Percentiles rank a stretch among this genome's conserved stretches.
Evolutionary conservation across 2,888 invertebrate species (phyloP).

Genomic region (Thysanoteuthis rhombus): DNA sequence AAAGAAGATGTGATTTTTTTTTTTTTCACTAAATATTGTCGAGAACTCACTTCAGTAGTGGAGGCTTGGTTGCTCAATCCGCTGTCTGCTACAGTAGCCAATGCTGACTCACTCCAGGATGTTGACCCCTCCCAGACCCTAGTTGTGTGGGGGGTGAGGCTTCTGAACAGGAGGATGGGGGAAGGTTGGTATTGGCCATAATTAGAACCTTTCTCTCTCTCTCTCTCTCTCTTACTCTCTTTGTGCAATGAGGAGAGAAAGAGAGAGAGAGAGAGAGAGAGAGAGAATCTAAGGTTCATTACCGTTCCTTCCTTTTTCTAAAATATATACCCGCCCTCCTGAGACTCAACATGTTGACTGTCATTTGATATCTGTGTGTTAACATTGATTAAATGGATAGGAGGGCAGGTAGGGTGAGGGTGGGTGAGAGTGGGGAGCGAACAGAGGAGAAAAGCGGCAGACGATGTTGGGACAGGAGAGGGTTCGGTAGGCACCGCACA

Average conservation of each 20-base stretch:
- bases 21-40: not conserved
- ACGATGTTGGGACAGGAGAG: not conserved
- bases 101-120: not conserved
- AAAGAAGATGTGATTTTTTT: not conserved
- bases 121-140: too few species aligned
- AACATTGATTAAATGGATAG: not conserved
- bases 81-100: not conserved
- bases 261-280: too few species aligned
- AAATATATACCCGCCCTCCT: not conserved
- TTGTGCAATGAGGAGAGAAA: too few species aligned
- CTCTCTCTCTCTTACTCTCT: not conserved
- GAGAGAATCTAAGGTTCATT: not conserved
- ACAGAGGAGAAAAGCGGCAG: not conserved
- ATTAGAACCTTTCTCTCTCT: not conserved
- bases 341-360: not conserved
- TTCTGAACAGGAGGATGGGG: not conserved
- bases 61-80: not conserved
- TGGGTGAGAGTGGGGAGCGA: not conserved
- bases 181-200: not conserved
- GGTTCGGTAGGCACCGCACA: not conserved
- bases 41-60: not conserved
- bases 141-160: too few species aligned
- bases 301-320: not conserved
- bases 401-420: not conserved
- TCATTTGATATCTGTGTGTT: not conserved